Base-by-base conservation (phyloP, 2,797 vertebrate species). In the Phoebastria nigripes region DNA sequence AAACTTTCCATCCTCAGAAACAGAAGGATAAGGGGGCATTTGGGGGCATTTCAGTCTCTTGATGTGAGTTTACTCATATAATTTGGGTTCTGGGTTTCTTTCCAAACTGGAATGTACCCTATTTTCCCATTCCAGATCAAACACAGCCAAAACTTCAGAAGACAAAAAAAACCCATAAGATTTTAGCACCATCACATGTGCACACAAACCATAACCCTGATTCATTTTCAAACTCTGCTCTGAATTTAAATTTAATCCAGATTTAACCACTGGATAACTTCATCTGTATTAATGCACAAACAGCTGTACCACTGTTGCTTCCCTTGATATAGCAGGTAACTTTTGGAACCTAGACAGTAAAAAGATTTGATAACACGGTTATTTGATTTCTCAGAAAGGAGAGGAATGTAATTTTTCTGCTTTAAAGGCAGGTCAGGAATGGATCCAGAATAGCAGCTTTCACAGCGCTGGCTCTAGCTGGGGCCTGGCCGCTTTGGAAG, bases 101-200 rank as follows among this genome's bases (percentile, higher is more conserved):
- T 94, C 42, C 80, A 93, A 73, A 58, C 26, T 80, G 80, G 66
- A 76, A 89, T 54, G 28, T 42, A 58, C 46, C 14, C 18, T 63
- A 2, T 84, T 95, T 94, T 95, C 65, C 49, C n/a, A 63, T 63
- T 86, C 66, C 47, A 89, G 67, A 71, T 71, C 39, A 93, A 94
- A 66, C 6, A 39, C 24, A 70, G 55, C 4, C 42, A 73, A 73
- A 89, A 92, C 13, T 86, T 90, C 20, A 72, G 51, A 93, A 86
- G 72, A 69, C 33, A 79, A 91, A 78, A 89, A 79, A 15, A 0
- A 2, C 11, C 14, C 18, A 6, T 46, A 71, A 76, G 22, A 79
- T 61, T 83, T 94, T 88, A 89, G 9, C 59, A 84, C 44, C 44
- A 70, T 90, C n/a, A 51, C 14, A 28, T 61, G 4, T 41, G 33